Evolutionary conservation across 1,140 invertebrate genomes (phyloP).

Genomic region (Drosophila pseudoananassae): DNA sequence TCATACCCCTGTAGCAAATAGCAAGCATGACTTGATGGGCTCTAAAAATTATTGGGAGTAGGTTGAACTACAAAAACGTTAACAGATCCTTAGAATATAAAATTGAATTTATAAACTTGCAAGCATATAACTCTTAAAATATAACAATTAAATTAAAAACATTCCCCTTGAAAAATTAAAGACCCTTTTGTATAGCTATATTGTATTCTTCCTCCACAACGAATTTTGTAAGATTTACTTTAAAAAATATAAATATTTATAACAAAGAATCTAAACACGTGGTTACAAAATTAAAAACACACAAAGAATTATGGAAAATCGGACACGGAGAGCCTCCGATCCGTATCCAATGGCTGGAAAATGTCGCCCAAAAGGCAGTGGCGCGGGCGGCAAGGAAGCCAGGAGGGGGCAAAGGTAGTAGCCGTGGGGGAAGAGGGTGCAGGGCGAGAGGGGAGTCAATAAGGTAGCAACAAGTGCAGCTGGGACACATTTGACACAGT

Average conservation of each 20-base stretch:
- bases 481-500: conserved; percentile 77
- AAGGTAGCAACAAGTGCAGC: conserved; percentile 58
- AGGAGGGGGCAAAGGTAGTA: background rate
- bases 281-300: background rate
- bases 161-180: background rate
- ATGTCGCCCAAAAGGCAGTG: conserved; percentile 7
- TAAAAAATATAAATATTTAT: background rate
- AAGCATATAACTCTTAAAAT: background rate
- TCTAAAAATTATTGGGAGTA: conserved; percentile 34
- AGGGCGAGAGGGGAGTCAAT: background rate
- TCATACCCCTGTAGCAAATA: background rate
- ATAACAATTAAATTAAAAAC: background rate
- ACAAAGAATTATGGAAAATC: conserved; percentile 11
- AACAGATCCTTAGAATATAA: background rate
- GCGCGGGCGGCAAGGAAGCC: background rate
- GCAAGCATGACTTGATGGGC: conserved; percentile 13
- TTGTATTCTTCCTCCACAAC: too few relatives aligned
- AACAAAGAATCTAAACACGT: background rate
- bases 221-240: background rate
- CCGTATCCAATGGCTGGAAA: conserved; percentile 26
- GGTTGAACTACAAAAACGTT: background rate
- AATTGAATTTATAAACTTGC: background rate
- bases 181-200: too few relatives aligned
- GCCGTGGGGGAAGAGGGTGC: background rate
- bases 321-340: conserved; percentile 5